Base-by-base conservation (phyloP, 1,140 invertebrate genomes). In the Drosophila nigromelanica region DNA sequence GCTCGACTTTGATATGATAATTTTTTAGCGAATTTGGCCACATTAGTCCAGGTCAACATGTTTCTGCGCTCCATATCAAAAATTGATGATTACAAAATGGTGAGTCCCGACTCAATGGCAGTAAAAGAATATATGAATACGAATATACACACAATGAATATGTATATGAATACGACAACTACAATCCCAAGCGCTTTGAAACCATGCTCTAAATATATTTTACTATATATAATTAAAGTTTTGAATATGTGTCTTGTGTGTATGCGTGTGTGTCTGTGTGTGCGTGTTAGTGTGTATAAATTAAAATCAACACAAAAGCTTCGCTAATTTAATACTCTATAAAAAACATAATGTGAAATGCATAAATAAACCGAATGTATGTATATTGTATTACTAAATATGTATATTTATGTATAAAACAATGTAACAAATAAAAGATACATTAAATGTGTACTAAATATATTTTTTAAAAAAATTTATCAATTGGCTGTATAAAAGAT, bases 51-150 rank as follows among this genome's bases (percentile, higher is more conserved):
- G 91, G 97, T 98, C 94, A 98, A 98, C 96, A 95, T 98, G 94
- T 98, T 95, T 94, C 95, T 99, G 75, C 96, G 98, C 87, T 98
- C 97, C 93, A 98, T 99, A 95, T 98, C 97, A 94, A 98, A 98
- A 96, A 98, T 98, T 94, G 96, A 98, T 94, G 98, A 99, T 96
- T 98, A 98, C 94, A 98, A 98, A 95, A 98, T 98, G 98, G 97
- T 98, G 96, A 98, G 97, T 98, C 61, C 66, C 21, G 68, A 71
- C 70, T 82, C 59, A 18, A 69, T 43, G 55, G 51, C 48, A 71
- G 61, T 52, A 55, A 69, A 56, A n/a, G 12, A 61, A 33, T 54
- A 54, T 35, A 40, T 24, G 18, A 24, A 37, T 30, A 66, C 18
- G 55, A 66, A 59, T 33, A 8, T 33, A 8, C 33, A 35, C 7